These are phyloP conservation scores for Schizotus pectinicornis DNA, from an alignment of 2,888 invertebrate species.

Conservation along the genomic window DNA sequence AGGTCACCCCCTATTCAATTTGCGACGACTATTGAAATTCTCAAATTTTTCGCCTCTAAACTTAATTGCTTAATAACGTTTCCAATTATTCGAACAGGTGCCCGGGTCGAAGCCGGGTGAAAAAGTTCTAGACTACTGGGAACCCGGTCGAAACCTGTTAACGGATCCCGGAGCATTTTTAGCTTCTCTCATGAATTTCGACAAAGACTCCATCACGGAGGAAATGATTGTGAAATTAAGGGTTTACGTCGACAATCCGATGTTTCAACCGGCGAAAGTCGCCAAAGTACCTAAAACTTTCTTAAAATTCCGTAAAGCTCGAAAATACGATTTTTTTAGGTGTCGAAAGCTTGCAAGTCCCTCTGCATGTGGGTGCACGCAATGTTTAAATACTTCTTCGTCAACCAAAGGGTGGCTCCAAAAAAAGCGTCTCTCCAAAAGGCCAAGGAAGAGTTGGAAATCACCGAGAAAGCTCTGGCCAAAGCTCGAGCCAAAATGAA, in stretches of 20 bases:
- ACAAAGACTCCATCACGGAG: slow-evolving; percentile 84
- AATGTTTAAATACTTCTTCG: slow-evolving; percentile 91
- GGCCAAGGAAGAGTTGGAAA: slow-evolving; percentile 72
- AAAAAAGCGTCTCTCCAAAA: slow-evolving; percentile 82
- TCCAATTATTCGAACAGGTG: slow-evolving; percentile 54
- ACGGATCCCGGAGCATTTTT: slow-evolving; percentile 85
- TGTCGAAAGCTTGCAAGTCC: slow-evolving; percentile 80
- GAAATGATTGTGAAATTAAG: slow-evolving; percentile 83
- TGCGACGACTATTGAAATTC: neutral
- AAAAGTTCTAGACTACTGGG: slow-evolving; percentile 90
- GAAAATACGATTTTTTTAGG: slow-evolving; percentile 55
- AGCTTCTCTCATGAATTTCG: slow-evolving; percentile 81
- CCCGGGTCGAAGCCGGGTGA: slow-evolving; percentile 74
- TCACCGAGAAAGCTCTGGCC: slow-evolving; percentile 70
- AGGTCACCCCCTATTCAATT: slow-evolving; percentile 57
- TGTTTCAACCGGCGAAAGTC: slow-evolving; percentile 82
- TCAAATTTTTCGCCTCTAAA: no score
- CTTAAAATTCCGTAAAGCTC: neutral
- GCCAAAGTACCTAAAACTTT: slow-evolving; percentile 60
- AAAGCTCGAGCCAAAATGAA: slow-evolving; percentile 81
- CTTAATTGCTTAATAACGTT: no score
- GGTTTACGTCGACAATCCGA: slow-evolving; percentile 76
- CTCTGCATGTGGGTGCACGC: slow-evolving; percentile 91
- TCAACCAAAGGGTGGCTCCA: slow-evolving; percentile 82
- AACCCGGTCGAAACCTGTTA: slow-evolving; percentile 81